Conservation (phyloP, 2,888 invertebrate species). For the Mesochorus sp. region DNA sequence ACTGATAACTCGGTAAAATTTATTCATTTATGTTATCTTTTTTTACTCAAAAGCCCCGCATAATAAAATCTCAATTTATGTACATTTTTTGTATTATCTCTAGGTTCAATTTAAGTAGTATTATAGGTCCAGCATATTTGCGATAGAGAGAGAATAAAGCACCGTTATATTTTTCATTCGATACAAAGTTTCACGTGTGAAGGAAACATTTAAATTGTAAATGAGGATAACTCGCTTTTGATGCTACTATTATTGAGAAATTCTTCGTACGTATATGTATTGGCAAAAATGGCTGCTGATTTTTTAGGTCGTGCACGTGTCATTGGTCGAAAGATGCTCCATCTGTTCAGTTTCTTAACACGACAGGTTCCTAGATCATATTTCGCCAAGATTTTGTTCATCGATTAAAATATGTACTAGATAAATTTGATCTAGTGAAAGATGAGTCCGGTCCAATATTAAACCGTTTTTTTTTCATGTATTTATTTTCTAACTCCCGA, state of each 20-base stretch:
- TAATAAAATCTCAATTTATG: not conserved
- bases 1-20: not conserved
- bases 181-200: constrained; percentile 68
- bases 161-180: constrained; percentile 79
- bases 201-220: constrained; percentile 76
- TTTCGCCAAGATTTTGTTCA: constrained; percentile 35
- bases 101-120: constrained; percentile 15
- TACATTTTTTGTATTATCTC: not conserved
- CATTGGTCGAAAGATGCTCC: constrained; percentile 19
- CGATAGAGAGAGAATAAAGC: constrained; percentile 42
- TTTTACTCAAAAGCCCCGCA: constrained; percentile 5
- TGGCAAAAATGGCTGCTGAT: constrained; percentile 56
- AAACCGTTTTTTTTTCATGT: constrained; percentile 14
- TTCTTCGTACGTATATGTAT: not conserved
- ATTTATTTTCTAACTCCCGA: constrained; percentile 11
- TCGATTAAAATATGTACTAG: too few species aligned
- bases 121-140: constrained; percentile 57
- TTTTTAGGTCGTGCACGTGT: constrained; percentile 67
- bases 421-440: too few species aligned
- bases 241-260: constrained; percentile 63
- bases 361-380: not conserved
- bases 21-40: not conserved
- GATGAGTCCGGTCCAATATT: too few species aligned
- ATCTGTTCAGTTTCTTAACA: too few species aligned
- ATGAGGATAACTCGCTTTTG: constrained; percentile 63